Evolutionary conservation across 2,888 invertebrate genomes (phyloP).

Genomic region (Spilosoma lubricipeda): DNA sequence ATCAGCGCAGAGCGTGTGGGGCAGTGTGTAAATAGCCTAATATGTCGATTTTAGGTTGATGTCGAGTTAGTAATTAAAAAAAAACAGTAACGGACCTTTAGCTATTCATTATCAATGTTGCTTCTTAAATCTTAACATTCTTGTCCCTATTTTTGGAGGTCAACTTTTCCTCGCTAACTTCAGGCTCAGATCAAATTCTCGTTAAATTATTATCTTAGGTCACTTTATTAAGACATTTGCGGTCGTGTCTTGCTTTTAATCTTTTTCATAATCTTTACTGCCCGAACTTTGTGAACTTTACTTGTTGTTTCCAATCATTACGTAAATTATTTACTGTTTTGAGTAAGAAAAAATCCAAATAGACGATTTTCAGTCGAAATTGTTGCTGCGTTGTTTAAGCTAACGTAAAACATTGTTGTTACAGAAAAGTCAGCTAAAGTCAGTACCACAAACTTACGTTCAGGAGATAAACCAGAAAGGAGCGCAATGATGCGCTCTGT

Average conservation of each 20-base stretch:
- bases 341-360: no score
- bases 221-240: not conserved
- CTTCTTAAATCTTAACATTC: no score
- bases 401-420: constrained; percentile 17
- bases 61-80: no score
- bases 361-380: not conserved
- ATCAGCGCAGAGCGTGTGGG: no score
- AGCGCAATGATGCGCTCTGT: constrained; percentile 63
- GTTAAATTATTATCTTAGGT: not conserved
- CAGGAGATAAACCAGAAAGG: constrained; percentile 37
- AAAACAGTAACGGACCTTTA: no score
- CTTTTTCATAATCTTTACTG: not conserved
- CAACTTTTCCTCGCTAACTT: not conserved
- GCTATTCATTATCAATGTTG: no score
- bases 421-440: constrained; percentile 66
- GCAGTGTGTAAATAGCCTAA: no score
- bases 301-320: not conserved
- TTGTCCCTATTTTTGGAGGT: no score
- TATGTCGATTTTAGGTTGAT: no score
- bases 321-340: not conserved
- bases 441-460: constrained; percentile 60
- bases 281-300: not conserved
- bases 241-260: not conserved
- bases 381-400: not conserved
- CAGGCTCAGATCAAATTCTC: not conserved